A percentile compares a stretch with the other conserved stretches of the same genome.
Evolutionary conservation across 2,888 invertebrate species (phyloP).

Genomic region (Drosophila atripex): DNA sequence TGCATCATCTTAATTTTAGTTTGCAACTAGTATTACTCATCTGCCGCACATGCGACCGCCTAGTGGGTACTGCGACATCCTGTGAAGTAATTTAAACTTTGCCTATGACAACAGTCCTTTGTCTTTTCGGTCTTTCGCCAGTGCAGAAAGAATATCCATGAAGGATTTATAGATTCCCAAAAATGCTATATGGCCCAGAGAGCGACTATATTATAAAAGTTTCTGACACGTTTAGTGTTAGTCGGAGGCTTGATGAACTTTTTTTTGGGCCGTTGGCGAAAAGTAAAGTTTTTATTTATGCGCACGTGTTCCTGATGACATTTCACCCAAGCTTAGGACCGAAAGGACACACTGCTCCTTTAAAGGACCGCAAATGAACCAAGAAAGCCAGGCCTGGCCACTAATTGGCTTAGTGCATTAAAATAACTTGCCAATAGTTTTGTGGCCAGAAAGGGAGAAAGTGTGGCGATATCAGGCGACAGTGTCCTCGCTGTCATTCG

Average conservation of each 20-base stretch:
- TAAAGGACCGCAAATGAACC: constrained; percentile 67
- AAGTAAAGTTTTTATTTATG: constrained; percentile 44
- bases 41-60: constrained; percentile 64
- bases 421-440: constrained; percentile 75
- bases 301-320: constrained; percentile 70
- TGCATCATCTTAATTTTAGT: constrained; percentile 66
- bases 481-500: constrained; percentile 70
- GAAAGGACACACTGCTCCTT: constrained; percentile 12
- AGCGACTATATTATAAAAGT: constrained; percentile 80
- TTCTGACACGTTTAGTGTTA: constrained; percentile 72
- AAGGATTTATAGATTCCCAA: constrained; percentile 61
- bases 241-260: constrained; percentile 66
- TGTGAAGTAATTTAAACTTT: constrained; percentile 76
- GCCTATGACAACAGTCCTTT: constrained; percentile 41
- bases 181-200: constrained; percentile 33
- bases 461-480: constrained; percentile 33
- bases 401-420: constrained; percentile 78
- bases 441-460: constrained; percentile 51
- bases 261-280: constrained; percentile 22
- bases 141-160: constrained; percentile 16
- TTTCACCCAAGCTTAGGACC: constrained; percentile 3
- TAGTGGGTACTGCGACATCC: constrained; percentile 52
- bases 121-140: constrained; percentile 14
- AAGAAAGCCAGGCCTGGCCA: constrained; percentile 51
- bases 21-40: constrained; percentile 57